Evolutionary conservation across 2,797 vertebrate genomes (phyloP), one percentile per base, ranked within the genome.

Genomic region (Gorsachius magnificus): DNA sequence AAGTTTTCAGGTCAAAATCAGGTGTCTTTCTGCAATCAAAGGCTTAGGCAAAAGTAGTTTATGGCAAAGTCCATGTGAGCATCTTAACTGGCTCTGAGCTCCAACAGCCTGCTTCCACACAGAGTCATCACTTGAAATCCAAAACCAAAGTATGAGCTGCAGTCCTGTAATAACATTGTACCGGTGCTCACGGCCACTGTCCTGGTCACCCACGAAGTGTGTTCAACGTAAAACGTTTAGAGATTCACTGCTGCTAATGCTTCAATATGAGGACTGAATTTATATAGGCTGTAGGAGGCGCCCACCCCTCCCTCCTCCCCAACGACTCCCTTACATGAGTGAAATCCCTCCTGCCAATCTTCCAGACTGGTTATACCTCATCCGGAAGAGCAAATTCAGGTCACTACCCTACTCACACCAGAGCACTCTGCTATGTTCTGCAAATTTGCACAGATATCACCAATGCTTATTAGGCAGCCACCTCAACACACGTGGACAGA

Each of bases 231-330:
- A 11, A 43, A 48, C 26, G 16, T 26, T 65, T 31, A 60, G 46
- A 66, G 10, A 16, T 43, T 81, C 38, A 35, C 36, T 58, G 38
- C 28, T 65, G 45, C 31, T 26, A 76, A 16, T 1, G 1, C 69
- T 76, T 76, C 64, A 71, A n/a, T 12, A 31, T 2, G 9, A 43
- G 33, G 58, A 26, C 29, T 65, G 35, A 54, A 74, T 36, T 63
- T 36, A 19, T 58, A 43, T 25, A 75, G n/a, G 29, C 45, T 64
- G 26, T 11, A 65, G 57, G 22, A 58, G 6, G 13, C 46, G 46
- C 28, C 28, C 22, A 33, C 3, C 3, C 28, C 22, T 26, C 3
- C 3, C 22, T 13, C 6, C 2, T 13, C 5, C 5, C 20, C 1
- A 0, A 38, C 35, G 71, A 41, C 24, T 60, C 25, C 35, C 21